These are phyloP conservation scores for Contarinia nasturtii DNA, from an alignment of 1,140 invertebrate species.

Conservation along the genomic window DNA sequence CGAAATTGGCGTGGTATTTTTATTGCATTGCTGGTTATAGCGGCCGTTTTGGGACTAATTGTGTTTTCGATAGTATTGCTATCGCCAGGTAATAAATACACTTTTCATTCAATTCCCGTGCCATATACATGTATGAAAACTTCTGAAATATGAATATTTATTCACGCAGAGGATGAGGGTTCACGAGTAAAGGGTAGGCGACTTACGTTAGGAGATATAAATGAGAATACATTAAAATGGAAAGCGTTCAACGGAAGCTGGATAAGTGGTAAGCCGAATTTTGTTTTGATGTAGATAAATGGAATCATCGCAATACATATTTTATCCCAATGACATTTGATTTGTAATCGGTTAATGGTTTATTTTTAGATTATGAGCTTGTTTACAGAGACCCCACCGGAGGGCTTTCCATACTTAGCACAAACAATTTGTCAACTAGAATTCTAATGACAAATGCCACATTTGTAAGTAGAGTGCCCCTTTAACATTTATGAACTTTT, in stretches of 20 bases:
- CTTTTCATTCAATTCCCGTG: neutral
- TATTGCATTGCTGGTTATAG: slow-evolving; percentile 73
- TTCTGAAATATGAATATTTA: too few species aligned
- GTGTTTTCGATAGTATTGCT: slow-evolving; percentile 71
- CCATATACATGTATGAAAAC: too few species aligned
- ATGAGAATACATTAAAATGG: slow-evolving; percentile 36
- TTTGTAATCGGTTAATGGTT: neutral
- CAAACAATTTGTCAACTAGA: slow-evolving; percentile 41
- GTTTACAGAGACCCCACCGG: slow-evolving; percentile 48
- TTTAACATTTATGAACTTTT: too few species aligned
- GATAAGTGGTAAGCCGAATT: slow-evolving; percentile 47
- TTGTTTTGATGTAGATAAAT: too few species aligned
- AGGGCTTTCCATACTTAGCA: slow-evolving; percentile 50
- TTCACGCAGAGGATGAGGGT: slow-evolving; percentile 32
- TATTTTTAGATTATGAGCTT: slow-evolving; percentile 40
- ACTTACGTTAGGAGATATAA: slow-evolving; percentile 43
- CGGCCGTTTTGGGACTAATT: slow-evolving; percentile 66
- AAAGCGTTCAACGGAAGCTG: slow-evolving; percentile 57
- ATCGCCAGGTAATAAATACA: slow-evolving; percentile 32
- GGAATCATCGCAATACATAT: too few species aligned
- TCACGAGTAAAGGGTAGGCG: slow-evolving; percentile 41
- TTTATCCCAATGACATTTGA: neutral
- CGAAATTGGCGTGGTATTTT: slow-evolving; percentile 80
- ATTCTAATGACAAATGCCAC: slow-evolving; percentile 59
- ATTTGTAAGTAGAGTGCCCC: slow-evolving; percentile 43